Evolutionary conservation across 2,113 vertebrate species (phyloP).

Genomic region (Oenanthe melanoleuca): DNA sequence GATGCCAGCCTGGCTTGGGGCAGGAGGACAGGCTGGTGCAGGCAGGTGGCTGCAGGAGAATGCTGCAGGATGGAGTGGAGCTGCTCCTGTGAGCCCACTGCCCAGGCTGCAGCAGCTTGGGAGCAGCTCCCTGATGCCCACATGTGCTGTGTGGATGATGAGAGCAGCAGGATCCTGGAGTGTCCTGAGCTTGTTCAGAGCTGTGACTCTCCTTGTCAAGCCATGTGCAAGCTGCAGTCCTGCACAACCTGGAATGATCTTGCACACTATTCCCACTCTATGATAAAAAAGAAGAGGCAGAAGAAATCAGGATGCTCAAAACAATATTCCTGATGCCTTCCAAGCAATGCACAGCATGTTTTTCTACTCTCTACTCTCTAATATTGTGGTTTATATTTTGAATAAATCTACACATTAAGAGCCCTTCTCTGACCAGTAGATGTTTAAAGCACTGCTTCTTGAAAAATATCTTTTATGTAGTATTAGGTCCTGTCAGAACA

Average conservation of each 20-base stretch:
- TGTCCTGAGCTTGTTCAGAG: neutral
- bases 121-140: neutral
- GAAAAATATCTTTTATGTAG: neutral
- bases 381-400: neutral
- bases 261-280: neutral
- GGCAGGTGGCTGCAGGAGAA: neutral
- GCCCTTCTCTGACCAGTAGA: neutral
- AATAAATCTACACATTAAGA: neutral
- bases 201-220: neutral
- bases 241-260: neutral
- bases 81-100: rapidly evolving
- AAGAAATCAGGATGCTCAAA: neutral
- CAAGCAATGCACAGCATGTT: neutral
- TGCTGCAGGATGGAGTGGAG: rapidly evolving
- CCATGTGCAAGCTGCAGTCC: neutral
- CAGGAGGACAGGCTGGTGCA: neutral
- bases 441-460: neutral
- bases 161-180: neutral
- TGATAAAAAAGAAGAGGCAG: neutral
- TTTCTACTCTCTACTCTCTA: neutral
- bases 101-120: neutral
- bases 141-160: neutral
- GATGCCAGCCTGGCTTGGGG: neutral
- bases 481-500: neutral
- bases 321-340: neutral